Base-by-base conservation (phyloP, 2,888 invertebrate genomes). In the Leptogaster cylindrica region DNA sequence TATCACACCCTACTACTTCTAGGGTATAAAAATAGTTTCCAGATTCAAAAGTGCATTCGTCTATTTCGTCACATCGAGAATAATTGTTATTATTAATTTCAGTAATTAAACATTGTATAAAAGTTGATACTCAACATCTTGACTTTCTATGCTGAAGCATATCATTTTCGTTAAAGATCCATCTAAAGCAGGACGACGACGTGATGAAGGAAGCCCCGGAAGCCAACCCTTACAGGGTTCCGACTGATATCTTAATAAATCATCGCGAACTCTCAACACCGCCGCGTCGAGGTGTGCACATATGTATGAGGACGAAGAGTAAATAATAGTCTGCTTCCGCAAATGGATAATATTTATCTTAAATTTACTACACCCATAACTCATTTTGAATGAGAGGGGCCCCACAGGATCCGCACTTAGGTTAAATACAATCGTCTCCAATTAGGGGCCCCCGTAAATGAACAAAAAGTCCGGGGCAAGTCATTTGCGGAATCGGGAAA, bases 291-390 rank as follows among this genome's bases (percentile, higher is more conserved):
- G 36, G 48, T n/a, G n/a, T n/a, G n/a, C n/a, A n/a, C n/a, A 58
- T 68, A 65, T 66, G 39, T 61, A 68, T 68, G 41, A n/a, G 51
- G 55, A 28, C 23, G 36, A 36, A 48, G 39, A 58, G 55, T 69
- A 55, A 69, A 64, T 69, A 64, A 69, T 67, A 25, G 18, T 36
- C 20, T 44, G 65, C 63, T 65, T 69, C 69, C 69, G 50, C 51
- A 64, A 64, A 67, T 55, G 67, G 63, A 55, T 31, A 69, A 64
- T 69, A 69, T 69, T 69, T 69, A 67, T 58, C 65, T 39, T 65
- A 69, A 69, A 69, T 69, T 69, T 69, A 69, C 69, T 61, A 51
- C 68, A 55, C 6, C 28, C 66, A 66, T 69, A 66, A 69, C 27
- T 69, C 66, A 69, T 66, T 52, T 69, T 66, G 10, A 14, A 33